phyloP scores from a whole-genome alignment of 2,888 invertebrate species.

The Cephus pulcher region DNA sequence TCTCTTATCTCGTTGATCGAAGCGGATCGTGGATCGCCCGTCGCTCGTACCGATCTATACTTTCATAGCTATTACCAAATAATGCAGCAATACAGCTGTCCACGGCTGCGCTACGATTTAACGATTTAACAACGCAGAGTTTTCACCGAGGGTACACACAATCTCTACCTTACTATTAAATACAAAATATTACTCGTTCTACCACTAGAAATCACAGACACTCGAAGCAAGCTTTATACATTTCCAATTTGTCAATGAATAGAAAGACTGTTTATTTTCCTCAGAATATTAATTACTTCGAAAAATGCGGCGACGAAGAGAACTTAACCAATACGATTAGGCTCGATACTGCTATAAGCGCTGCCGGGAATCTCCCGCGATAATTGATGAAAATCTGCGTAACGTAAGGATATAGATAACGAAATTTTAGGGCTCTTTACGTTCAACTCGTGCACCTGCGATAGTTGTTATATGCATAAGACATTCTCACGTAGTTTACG shows the following conservation, averaged over 20 bases:
- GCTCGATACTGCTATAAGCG: slow-evolving; percentile 28
- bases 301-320: slow-evolving; percentile 21
- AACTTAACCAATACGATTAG: slow-evolving; percentile 38
- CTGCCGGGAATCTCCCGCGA: slow-evolving; percentile 33
- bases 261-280: slow-evolving; percentile 28
- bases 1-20: too few species aligned
- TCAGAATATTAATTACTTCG: slow-evolving; percentile 16
- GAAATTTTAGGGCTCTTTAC: too few species aligned
- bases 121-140: too few species aligned
- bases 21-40: too few species aligned
- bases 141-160: neutral
- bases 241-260: slow-evolving; percentile 43
- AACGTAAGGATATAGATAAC: too few species aligned
- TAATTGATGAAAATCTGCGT: neutral
- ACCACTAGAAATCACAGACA: slow-evolving; percentile 26
- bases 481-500: too few species aligned
- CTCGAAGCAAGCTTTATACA: slow-evolving; percentile 37
- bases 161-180: slow-evolving; percentile 11
- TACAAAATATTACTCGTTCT: slow-evolving; percentile 28
- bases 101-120: too few species aligned
- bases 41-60: too few species aligned
- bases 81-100: too few species aligned
- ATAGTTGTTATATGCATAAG: too few species aligned
- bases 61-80: too few species aligned
- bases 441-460: too few species aligned